phyloP scores from a whole-genome alignment of 2,888 invertebrate genomes.

The Calameuta idolon region DNA sequence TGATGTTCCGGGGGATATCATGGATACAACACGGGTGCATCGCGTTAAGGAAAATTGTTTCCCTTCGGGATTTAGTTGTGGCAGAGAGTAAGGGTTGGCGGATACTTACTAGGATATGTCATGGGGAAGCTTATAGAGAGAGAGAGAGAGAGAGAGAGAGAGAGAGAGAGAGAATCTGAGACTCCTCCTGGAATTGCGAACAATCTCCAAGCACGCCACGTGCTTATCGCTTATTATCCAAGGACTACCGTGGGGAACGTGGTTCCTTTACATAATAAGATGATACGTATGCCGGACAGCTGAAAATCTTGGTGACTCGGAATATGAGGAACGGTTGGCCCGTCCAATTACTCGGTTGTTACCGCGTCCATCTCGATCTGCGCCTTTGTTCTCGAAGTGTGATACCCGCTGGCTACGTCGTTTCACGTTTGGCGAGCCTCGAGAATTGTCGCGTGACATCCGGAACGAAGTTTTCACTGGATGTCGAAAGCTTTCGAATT shows the following conservation, averaged over 20 bases:
- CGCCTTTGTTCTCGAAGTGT: background rate
- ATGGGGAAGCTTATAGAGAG: background rate
- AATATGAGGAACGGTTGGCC: background rate
- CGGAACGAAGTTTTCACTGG: background rate
- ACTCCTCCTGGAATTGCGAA: background rate
- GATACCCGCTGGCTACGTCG: background rate
- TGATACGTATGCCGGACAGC: slow-evolving; percentile 24
- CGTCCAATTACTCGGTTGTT: background rate
- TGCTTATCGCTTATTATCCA: background rate
- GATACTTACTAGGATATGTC: background rate
- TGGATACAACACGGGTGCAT: background rate
- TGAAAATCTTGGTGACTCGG: background rate
- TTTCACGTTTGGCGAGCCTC: background rate
- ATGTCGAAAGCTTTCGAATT: background rate
- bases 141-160: too few relatives aligned
- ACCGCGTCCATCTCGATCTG: background rate
- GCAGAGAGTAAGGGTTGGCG: background rate
- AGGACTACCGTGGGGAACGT: background rate
- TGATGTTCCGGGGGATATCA: background rate
- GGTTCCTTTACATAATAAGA: slow-evolving; percentile 18
- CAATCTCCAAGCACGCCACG: background rate
- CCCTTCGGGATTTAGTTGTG: background rate
- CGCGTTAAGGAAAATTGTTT: background rate
- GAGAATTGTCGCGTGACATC: background rate
- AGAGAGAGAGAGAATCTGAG: background rate